Conservation (phyloP, 2,888 invertebrate species). For the Tetragonula carbonaria region DNA sequence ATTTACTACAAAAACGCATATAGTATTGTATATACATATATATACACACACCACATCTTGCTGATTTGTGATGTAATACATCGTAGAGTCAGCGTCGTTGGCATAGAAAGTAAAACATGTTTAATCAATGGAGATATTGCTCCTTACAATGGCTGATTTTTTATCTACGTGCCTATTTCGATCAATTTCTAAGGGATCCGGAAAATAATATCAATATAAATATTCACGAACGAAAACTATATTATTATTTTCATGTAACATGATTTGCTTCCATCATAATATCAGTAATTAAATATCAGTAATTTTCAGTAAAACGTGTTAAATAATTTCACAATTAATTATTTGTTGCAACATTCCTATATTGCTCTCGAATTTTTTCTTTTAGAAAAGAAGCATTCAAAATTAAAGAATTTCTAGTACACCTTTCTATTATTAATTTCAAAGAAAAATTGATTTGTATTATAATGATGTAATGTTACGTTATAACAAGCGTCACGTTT, state of each 20-base stretch:
- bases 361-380: neutral
- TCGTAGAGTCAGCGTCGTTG: constrained; percentile 55
- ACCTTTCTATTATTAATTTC: constrained; percentile 1
- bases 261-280: constrained; percentile 2
- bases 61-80: constrained; percentile 47
- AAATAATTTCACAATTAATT: constrained; percentile 14
- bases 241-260: constrained; percentile 13
- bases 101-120: constrained; percentile 64
- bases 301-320: constrained; percentile 18
- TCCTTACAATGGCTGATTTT: constrained; percentile 52
- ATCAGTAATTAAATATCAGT: constrained; percentile 14
- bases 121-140: constrained; percentile 64
- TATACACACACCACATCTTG: neutral
- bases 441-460: neutral
- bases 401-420: neutral
- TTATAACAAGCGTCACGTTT: neutral
- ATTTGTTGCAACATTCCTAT: constrained; percentile 3
- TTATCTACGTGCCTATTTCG: constrained; percentile 4
- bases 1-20: constrained; percentile 22
- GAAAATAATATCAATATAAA: neutral
- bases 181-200: neutral
- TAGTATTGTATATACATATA: constrained; percentile 8
- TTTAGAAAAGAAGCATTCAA: neutral
- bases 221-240: neutral
- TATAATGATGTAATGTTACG: neutral